These are phyloP conservation scores for Drosophila putrida DNA, from an alignment of 2,888 invertebrate genomes.

Conservation along the genomic window DNA sequence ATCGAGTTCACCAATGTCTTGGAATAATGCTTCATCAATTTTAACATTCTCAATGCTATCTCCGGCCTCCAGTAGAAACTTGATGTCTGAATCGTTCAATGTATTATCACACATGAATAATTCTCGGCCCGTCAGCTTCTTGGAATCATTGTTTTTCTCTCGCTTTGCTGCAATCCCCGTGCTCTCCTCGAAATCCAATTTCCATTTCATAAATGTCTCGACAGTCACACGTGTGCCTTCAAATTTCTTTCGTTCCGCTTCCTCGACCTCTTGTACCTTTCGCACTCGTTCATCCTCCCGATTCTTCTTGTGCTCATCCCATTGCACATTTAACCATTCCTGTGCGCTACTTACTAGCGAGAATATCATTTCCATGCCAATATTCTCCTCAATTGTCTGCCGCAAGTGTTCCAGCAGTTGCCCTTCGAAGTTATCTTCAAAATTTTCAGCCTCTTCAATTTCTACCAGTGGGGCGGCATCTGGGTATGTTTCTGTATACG, in stretches of 20 bases:
- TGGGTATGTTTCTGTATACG: slow-evolving; percentile 94
- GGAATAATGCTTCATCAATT: slow-evolving; percentile 97
- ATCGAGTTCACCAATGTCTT: slow-evolving; percentile 94
- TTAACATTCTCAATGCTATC: slow-evolving; percentile 88
- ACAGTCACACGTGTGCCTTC: slow-evolving; percentile 97
- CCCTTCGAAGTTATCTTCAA: slow-evolving; percentile 89
- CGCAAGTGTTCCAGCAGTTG: slow-evolving; percentile 89
- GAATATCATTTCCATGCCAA: slow-evolving; percentile 99
- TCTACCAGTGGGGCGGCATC: slow-evolving; percentile 94
- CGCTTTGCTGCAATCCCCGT: slow-evolving; percentile 91
- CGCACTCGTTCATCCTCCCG: slow-evolving; percentile 90
- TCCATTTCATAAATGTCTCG: slow-evolving; percentile 98
- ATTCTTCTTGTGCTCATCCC: slow-evolving; percentile 91
- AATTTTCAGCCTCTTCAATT: slow-evolving; percentile 91
- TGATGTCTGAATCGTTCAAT: slow-evolving; percentile 97
- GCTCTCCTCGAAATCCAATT: slow-evolving; percentile 96
- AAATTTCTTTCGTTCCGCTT: slow-evolving; percentile 96
- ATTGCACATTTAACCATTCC: slow-evolving; percentile 95
- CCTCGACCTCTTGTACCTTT: slow-evolving; percentile 91
- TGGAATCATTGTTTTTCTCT: slow-evolving; percentile 90
- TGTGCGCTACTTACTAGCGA: slow-evolving; percentile 96
- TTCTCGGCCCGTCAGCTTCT: slow-evolving; percentile 96
- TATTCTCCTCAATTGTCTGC: slow-evolving; percentile 90
- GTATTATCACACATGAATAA: slow-evolving; percentile 97
- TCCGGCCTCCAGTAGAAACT: slow-evolving; percentile 95